These are phyloP conservation scores for Neoarius graeffei DNA, from an alignment of 2,113 vertebrate species.

Conservation along the genomic window DNA sequence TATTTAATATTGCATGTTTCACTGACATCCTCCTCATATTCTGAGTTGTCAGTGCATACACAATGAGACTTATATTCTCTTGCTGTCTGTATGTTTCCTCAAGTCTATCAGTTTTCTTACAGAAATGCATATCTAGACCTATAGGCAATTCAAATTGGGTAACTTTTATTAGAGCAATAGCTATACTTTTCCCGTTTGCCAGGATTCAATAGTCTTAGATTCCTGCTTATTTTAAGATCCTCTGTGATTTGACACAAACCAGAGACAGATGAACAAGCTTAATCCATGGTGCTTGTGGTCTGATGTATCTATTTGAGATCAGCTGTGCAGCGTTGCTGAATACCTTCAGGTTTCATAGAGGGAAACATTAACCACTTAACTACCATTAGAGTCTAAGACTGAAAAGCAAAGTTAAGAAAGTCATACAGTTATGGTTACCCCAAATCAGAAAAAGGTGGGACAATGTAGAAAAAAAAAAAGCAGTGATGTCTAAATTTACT, in stretches of 20 bases:
- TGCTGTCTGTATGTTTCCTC: slow-evolving; percentile 16
- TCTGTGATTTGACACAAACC: slow-evolving; percentile 25
- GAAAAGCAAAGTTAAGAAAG: slow-evolving; percentile 2
- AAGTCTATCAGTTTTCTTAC: slow-evolving; percentile 24
- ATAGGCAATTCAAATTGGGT: slow-evolving; percentile 30
- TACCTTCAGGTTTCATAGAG: not conserved
- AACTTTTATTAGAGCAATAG: slow-evolving; percentile 18
- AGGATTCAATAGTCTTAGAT: not conserved
- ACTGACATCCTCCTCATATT: slow-evolving; percentile 30
- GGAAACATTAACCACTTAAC: not conserved
- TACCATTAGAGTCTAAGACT: not conserved
- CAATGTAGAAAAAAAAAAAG: too few species aligned
- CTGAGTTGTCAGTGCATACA: slow-evolving; percentile 46
- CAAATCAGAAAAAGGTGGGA: too few species aligned
- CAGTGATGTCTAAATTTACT: not conserved
- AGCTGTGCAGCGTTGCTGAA: not conserved
- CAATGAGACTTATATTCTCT: slow-evolving; percentile 37
- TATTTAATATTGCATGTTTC: slow-evolving; percentile 53
- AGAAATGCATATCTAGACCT: slow-evolving; percentile 20
- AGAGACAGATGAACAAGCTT: slow-evolving; percentile 10
- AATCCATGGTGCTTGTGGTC: not conserved
- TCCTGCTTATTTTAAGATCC: not conserved
- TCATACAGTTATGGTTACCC: not conserved
- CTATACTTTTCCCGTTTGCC: not conserved
- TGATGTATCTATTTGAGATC: not conserved